phyloP scores from a whole-genome alignment of 2,113 vertebrate genomes.

The Copsychus sechellarum region DNA sequence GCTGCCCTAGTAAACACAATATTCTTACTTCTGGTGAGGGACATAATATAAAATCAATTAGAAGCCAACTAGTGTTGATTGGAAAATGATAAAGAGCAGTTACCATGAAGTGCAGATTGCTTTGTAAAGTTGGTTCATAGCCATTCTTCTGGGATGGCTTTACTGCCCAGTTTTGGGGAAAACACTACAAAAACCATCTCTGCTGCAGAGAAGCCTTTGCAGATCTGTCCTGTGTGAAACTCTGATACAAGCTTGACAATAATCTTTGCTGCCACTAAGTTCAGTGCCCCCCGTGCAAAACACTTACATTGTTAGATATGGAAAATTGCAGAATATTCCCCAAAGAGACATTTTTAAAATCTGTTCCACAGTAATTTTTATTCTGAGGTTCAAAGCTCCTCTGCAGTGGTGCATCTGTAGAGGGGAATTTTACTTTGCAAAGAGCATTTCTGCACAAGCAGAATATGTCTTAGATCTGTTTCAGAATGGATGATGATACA shows the following conservation, averaged over 20 bases:
- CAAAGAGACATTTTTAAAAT: background rate
- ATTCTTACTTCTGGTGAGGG: constrained; percentile 72
- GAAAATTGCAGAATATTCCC: background rate
- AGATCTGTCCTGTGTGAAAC: background rate
- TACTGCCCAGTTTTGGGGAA: background rate
- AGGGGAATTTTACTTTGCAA: background rate
- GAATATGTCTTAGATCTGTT: background rate
- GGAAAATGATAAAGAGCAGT: constrained; percentile 61
- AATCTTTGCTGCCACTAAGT: background rate
- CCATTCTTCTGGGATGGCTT: background rate
- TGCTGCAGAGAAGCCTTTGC: background rate
- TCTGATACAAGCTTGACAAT: background rate
- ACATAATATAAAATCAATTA: constrained; percentile 73
- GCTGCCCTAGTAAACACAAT: constrained; percentile 73
- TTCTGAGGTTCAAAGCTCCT: background rate
- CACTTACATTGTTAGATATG: background rate
- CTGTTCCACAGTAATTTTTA: background rate
- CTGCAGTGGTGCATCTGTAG: background rate
- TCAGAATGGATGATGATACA: background rate
- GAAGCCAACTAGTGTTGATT: constrained; percentile 61
- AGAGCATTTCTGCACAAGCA: background rate
- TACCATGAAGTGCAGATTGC: constrained; percentile 31
- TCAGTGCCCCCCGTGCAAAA: accelerated
- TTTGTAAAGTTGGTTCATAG: constrained; percentile 3
- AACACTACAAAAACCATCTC: background rate